Percentiles rank a stretch among this genome's conserved stretches.
These are phyloP conservation scores for Liopterus haemorrhoidalis DNA, from an alignment of 2,888 invertebrate genomes.

Conservation along the genomic window DNA sequence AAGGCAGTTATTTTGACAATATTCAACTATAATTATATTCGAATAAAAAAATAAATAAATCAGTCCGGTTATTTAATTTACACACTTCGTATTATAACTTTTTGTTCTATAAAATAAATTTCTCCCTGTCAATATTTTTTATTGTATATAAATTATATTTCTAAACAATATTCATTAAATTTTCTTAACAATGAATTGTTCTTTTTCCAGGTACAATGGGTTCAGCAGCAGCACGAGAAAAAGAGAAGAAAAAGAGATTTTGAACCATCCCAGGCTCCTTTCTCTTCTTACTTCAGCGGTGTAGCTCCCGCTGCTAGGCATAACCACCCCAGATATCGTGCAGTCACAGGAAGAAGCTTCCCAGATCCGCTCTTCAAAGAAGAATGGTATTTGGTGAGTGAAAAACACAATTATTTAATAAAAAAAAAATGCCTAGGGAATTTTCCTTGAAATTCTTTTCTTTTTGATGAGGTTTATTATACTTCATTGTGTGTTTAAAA, in stretches of 20 bases:
- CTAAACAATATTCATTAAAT: no score
- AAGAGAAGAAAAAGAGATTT: conserved; percentile 84
- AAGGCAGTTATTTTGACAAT: no score
- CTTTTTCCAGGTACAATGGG: conserved; percentile 74
- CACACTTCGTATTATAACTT: no score
- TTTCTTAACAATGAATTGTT: no score
- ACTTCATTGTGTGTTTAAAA: conserved; percentile 23
- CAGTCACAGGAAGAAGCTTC: conserved; percentile 56
- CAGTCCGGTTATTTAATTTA: no score
- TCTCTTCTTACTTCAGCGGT: conserved; percentile 45
- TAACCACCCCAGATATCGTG: conserved; percentile 45
- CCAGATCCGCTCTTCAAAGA: conserved; percentile 90
- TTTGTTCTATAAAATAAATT: no score
- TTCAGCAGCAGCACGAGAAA: conserved; percentile 89
- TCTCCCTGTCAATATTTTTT: no score
- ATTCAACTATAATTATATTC: no score
- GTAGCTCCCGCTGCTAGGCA: conserved; percentile 44
- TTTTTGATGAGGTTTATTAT: conserved; percentile 21
- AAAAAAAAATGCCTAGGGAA: no score
- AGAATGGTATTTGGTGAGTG: conserved; percentile 96
- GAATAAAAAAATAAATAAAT: no score
- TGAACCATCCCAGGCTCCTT: conserved; percentile 52
- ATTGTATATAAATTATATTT: no score
- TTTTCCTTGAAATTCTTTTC: conserved; percentile 18
- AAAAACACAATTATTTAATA: conserved; percentile 36